Evolutionary conservation across 2,888 invertebrate genomes (phyloP), one percentile per base, ranked within the genome.

Genomic region (Allolobophora icterica): DNA sequence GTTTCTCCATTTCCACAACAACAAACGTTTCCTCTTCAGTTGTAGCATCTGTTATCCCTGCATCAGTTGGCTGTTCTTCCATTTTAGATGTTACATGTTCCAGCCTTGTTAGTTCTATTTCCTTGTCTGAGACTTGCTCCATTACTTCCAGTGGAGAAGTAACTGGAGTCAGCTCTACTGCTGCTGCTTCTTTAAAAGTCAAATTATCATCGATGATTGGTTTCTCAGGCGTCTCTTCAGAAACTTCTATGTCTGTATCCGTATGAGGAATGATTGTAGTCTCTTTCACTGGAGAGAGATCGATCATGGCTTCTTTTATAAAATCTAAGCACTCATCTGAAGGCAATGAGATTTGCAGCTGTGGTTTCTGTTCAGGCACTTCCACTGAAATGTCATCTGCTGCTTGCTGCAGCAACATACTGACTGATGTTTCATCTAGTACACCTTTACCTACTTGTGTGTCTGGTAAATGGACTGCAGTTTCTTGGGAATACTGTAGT

Each of bases 1-100:
- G 97, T 93, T 96, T 96, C 93, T 97, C 97, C 94, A 96, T 96
- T 94, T 97, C 97, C 94, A 97, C 97, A 0, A 97, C 97, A 1
- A 97, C 97, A 34, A 97, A 95, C 94, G 21, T 97, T 96, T 94
- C 97, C 97, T 93, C 42, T 33, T 89, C 89, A 45, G 21, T 30
- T 40, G 45, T 52, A 89, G 45, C 1, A 30, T 89, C 89, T 42
- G 40, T 33, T 42, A 40, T n/a, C 45, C 21, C 89, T 89, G 40
- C 24, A 34, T 30, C 89, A 19, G 89, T 42, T 89, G 34, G 15
- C 17, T 89, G n/a, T 89, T 40, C 30, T 21, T 89, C 33, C 30
- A n/a, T 34, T 45, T 40, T 45, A 19, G 33, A n/a, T 71, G n/a
- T 71, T 8, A n/a, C 71, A 71, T n/a, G 30, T 71, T 71, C 71